These are phyloP conservation scores for Lasius fuliginosus DNA, from an alignment of 2,888 invertebrate genomes.

Conservation along the genomic window DNA sequence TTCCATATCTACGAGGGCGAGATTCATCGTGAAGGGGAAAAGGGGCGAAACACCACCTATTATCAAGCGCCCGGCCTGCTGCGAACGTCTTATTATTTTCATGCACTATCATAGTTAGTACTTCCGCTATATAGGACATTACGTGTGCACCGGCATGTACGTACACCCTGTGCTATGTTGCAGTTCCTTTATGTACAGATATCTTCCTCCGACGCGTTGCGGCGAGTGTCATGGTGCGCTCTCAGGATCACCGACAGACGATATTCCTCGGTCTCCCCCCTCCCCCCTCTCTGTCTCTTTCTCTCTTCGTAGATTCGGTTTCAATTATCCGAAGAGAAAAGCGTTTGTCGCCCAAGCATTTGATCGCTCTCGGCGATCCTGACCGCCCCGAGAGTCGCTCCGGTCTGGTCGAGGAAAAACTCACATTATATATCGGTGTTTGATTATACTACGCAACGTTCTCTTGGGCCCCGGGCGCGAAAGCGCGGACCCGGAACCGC, in stretches of 20 bases:
- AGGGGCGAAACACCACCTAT: constrained; percentile 62
- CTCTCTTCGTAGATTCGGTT: neutral
- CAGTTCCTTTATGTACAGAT: constrained; percentile 72
- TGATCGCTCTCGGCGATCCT: constrained; percentile 56
- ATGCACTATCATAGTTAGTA: constrained; percentile 76
- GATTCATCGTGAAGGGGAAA: constrained; percentile 70
- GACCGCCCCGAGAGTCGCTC: constrained; percentile 70
- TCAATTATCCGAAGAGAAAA: neutral
- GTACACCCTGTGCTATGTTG: constrained; percentile 78
- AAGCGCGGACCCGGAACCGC: constrained; percentile 77
- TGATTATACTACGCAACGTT: constrained; percentile 85
- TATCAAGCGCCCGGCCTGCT: constrained; percentile 62
- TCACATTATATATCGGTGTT: constrained; percentile 81
- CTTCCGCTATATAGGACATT: constrained; percentile 76
- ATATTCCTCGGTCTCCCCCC: neutral
- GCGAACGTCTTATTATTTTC: constrained; percentile 74
- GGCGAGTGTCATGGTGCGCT: constrained; percentile 55
- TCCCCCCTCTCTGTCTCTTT: neutral
- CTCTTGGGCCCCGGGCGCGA: constrained; percentile 79
- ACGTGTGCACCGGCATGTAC: constrained; percentile 78
- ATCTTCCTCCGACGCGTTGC: constrained; percentile 57
- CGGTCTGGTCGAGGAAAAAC: constrained; percentile 71
- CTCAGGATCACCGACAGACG: constrained; percentile 54
- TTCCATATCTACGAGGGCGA: constrained; percentile 67
- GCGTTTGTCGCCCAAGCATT: neutral